Evolutionary conservation across 2,797 vertebrate species (phyloP).

Genomic region (Lerista edwardsae): DNA sequence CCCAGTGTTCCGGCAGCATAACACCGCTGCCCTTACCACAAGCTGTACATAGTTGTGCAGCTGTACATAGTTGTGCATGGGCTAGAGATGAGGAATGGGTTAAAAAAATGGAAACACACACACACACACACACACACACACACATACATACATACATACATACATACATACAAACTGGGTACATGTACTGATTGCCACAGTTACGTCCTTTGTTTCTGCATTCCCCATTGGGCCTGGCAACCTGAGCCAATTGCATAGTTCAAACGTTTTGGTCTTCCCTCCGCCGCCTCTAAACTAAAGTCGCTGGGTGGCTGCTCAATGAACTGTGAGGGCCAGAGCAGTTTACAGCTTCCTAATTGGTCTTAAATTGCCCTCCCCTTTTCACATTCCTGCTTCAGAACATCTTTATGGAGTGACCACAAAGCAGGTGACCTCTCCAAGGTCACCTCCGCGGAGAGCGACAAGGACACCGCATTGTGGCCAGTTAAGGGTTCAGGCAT

Average conservation of each 20-base stretch:
- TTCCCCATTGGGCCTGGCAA: constrained; percentile 68
- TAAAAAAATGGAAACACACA: constrained; percentile 68
- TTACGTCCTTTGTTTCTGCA: constrained; percentile 67
- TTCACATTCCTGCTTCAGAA: constrained; percentile 24
- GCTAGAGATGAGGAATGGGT: constrained; percentile 64
- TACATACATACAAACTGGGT: too few relatives aligned
- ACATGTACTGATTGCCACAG: constrained; percentile 70
- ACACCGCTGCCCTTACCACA: too few relatives aligned
- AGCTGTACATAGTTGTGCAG: constrained; percentile 71
- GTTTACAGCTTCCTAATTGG: constrained; percentile 71
- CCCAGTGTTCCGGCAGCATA: too few relatives aligned
- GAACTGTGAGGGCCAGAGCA: constrained; percentile 53
- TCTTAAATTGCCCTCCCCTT: constrained; percentile 62
- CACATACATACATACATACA: too few relatives aligned
- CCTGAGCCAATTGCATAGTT: constrained; percentile 73
- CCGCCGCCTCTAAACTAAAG: constrained; percentile 67
- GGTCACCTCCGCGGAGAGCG: constrained; percentile 31
- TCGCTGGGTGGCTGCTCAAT: constrained; percentile 72
- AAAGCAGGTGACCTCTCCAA: constrained; percentile 30
- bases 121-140: too few relatives aligned
- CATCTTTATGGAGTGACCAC: constrained; percentile 62
- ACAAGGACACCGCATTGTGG: constrained; percentile 3
- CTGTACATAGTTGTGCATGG: too few relatives aligned
- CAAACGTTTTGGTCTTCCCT: constrained; percentile 47
- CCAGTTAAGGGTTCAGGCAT: constrained; percentile 60